These are phyloP conservation scores for Pristionchus fissidentatus DNA, from an alignment of 2,888 invertebrate species.

Conservation along the genomic window DNA sequence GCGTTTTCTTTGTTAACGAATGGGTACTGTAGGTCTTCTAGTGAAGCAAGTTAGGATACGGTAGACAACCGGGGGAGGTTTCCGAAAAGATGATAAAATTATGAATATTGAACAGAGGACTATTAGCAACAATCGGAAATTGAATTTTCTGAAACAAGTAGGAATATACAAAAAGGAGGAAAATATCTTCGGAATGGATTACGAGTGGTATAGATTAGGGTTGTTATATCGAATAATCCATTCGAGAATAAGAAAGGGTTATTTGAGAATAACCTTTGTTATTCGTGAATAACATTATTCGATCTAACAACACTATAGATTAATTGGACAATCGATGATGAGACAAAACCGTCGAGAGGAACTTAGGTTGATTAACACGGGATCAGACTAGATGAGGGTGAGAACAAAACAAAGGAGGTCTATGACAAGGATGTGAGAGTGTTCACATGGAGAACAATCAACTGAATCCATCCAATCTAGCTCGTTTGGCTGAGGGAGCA, in stretches of 20 bases:
- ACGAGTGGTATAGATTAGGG: neutral
- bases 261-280: too few species aligned
- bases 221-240: neutral
- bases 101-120: too few species aligned
- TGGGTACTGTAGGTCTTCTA: neutral
- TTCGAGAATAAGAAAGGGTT: neutral
- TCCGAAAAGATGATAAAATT: neutral
- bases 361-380: too few species aligned
- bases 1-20: conserved; percentile 20
- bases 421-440: neutral
- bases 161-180: neutral
- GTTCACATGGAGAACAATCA: neutral
- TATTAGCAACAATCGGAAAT: neutral
- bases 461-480: conserved; percentile 10
- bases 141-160: neutral
- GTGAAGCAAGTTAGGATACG: neutral
- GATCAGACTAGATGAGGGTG: too few species aligned
- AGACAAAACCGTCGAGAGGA: too few species aligned
- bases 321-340: too few species aligned
- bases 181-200: neutral
- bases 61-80: neutral
- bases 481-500: conserved; percentile 16
- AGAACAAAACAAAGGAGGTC: neutral
- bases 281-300: too few species aligned
- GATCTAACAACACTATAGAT: too few species aligned